phyloP scores from a whole-genome alignment of 2,797 vertebrate genomes.

The Rhinophrynus dorsalis region DNA sequence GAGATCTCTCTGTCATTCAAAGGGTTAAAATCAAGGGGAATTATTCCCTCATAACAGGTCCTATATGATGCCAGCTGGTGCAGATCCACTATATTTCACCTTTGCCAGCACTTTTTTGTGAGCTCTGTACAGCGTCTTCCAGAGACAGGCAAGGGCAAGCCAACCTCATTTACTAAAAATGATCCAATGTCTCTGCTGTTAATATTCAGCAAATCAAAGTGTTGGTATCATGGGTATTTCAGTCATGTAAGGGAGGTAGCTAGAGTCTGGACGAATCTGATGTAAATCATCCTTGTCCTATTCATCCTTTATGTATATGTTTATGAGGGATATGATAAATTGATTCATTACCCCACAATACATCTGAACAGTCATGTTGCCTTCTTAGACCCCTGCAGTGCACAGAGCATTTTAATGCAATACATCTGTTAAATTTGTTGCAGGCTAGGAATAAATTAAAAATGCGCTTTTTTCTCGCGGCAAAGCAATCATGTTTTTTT shows the following conservation, averaged over 20 bases:
- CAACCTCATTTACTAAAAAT: not conserved
- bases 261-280: constrained; percentile 36
- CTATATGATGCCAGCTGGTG: no score
- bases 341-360: constrained; percentile 48
- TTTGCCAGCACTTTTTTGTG: no score
- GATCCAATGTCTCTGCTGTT: not conserved
- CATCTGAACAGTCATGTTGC: constrained; percentile 39
- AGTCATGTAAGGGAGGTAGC: not conserved
- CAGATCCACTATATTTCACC: no score
- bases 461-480: constrained; percentile 28
- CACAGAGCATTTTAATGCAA: constrained; percentile 35
- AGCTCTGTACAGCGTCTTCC: no score
- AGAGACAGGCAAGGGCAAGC: constrained; percentile 2
- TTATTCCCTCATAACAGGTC: no score
- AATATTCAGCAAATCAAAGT: constrained; percentile 3
- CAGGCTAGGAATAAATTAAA: constrained; percentile 43
- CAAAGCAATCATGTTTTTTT: constrained; percentile 31
- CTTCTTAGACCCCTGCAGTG: constrained; percentile 45
- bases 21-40: no score
- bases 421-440: constrained; percentile 45
- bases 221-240: not conserved
- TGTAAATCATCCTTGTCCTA: constrained; percentile 34
- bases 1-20: no score
- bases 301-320: constrained; percentile 47
- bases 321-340: constrained; percentile 44